phyloP scores from a whole-genome alignment of 2,797 vertebrate genomes.

The Potorous gilbertii region DNA sequence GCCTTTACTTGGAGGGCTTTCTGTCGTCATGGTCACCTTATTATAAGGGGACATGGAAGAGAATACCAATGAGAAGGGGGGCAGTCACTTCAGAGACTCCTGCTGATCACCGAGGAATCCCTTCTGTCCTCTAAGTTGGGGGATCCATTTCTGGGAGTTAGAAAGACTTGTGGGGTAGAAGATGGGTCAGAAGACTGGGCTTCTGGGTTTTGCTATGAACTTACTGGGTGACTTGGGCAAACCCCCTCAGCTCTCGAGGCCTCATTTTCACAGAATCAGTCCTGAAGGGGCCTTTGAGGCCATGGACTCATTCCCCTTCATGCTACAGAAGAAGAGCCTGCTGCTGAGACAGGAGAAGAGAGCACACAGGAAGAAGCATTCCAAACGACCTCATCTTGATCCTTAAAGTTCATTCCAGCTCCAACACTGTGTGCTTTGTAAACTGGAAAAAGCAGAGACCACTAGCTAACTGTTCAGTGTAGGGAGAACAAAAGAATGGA shows the following conservation, averaged over 20 bases:
- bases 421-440: background rate
- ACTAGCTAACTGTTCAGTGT: accelerated
- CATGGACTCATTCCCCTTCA: accelerated
- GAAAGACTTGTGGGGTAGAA: background rate
- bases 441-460: background rate
- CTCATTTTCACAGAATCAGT: too few relatives aligned
- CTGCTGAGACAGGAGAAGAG: background rate
- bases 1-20: background rate
- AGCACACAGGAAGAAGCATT: background rate
- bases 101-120: background rate
- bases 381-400: background rate
- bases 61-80: background rate
- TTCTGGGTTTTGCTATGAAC: background rate
- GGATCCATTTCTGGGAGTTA: background rate
- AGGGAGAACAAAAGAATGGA: background rate
- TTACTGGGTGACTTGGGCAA: background rate
- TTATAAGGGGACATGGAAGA: background rate
- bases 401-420: background rate
- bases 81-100: background rate
- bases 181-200: background rate
- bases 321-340: background rate
- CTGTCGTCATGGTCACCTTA: background rate
- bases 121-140: background rate
- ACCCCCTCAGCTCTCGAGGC: accelerated
- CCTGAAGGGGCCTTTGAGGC: background rate